phyloP scores from a whole-genome alignment of 2,113 vertebrate species.

The Anhinga anhinga region DNA sequence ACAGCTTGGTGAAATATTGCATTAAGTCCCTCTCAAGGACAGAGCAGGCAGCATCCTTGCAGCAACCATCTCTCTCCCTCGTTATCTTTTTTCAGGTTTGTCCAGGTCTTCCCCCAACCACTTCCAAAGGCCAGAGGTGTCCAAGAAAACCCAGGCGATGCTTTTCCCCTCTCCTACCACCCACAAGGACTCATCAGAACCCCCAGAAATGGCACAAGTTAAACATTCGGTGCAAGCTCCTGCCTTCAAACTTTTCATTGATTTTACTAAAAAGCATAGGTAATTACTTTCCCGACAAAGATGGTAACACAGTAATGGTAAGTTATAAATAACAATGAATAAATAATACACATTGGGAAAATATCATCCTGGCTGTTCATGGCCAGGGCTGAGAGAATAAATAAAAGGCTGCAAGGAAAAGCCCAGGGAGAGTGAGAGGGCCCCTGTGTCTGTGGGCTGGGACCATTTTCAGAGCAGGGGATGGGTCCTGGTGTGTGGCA shows the following conservation, averaged over 20 bases:
- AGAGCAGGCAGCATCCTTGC: neutral
- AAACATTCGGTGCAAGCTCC: neutral
- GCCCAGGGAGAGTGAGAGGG: rapidly evolving
- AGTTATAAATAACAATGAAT: slow-evolving; percentile 15
- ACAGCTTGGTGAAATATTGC: neutral
- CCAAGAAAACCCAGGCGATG: rapidly evolving
- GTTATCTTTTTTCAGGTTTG: rapidly evolving
- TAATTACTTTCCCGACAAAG: slow-evolving; percentile 26
- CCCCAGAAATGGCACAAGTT: neutral
- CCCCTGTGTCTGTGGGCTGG: rapidly evolving
- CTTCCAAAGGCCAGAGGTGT: neutral
- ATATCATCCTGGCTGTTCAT: neutral
- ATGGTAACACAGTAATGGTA: neutral
- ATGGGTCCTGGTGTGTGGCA: neutral
- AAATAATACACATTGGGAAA: neutral
- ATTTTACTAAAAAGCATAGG: slow-evolving; percentile 10
- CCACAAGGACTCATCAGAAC: rapidly evolving
- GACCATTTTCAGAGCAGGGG: rapidly evolving
- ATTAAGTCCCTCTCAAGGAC: neutral
- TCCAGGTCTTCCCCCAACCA: neutral
- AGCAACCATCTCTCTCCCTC: neutral
- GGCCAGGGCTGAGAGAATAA: neutral
- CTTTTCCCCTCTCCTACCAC: neutral
- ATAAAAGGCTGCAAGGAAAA: neutral
- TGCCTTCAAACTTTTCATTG: neutral